Conservation (phyloP, 1,140 invertebrate genomes). For the Tetranychus urticae region DNA sequence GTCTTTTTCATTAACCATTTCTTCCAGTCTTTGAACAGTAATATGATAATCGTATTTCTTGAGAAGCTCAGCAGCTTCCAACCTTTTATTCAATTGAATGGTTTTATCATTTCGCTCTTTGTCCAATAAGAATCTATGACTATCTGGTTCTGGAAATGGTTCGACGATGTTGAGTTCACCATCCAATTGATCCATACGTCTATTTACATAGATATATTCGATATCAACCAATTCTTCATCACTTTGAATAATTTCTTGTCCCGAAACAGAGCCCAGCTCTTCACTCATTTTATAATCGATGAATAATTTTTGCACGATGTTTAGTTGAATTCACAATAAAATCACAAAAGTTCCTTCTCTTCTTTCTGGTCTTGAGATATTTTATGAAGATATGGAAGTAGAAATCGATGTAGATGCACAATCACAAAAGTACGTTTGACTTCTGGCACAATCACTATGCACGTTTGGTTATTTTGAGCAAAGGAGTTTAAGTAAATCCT, state of each 20-base stretch:
- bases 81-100: constrained; percentile 25
- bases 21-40: constrained; percentile 24
- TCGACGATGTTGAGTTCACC: constrained; percentile 23
- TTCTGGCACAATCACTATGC: too few species aligned
- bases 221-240: constrained; percentile 23
- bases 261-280: not conserved
- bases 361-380: constrained; percentile 29
- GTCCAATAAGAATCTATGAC: constrained; percentile 11
- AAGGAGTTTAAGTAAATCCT: too few species aligned
- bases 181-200: constrained; percentile 24
- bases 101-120: constrained; percentile 22
- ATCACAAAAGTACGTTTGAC: too few species aligned
- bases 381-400: constrained; percentile 33
- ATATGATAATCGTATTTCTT: constrained; percentile 25
- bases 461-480: too few species aligned
- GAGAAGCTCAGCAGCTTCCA: constrained; percentile 26
- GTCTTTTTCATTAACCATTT: constrained; percentile 19
- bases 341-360: constrained; percentile 12
- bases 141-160: constrained; percentile 24
- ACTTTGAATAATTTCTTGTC: constrained; percentile 19
- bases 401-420: constrained; percentile 24
- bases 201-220: constrained; percentile 28
- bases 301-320: constrained; percentile 20
- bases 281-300: not conserved
- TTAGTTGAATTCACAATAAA: constrained; percentile 23